These are phyloP conservation scores for Zosterops japonicus DNA, from an alignment of 2,113 vertebrate genomes.

Conservation along the genomic window DNA sequence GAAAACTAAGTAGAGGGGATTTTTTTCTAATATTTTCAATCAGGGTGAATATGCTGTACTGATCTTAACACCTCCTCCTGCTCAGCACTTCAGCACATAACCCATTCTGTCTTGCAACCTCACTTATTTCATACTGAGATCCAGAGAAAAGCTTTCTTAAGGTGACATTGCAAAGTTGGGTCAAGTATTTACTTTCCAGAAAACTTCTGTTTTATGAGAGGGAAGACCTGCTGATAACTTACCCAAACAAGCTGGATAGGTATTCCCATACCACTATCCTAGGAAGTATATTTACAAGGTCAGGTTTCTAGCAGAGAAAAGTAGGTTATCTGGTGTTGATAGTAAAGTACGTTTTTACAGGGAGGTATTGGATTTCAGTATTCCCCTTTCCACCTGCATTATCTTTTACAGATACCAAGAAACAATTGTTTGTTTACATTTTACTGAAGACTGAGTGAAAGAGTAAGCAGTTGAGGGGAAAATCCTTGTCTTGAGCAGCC, in stretches of 20 bases:
- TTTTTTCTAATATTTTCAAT: background rate
- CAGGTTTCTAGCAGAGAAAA: conserved; percentile 19
- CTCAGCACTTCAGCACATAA: background rate
- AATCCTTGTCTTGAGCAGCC: background rate
- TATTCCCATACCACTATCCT: background rate
- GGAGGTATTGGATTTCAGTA: conserved; percentile 10
- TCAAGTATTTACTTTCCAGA: background rate
- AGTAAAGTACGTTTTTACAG: conserved; percentile 1
- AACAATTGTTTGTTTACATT: conserved; percentile 41
- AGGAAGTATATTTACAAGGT: background rate
- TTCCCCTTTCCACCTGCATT: conserved; percentile 34
- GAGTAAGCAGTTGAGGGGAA: background rate
- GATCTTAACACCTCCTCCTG: background rate
- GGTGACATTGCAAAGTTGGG: background rate
- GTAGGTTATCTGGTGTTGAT: conserved; percentile 18
- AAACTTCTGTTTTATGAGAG: background rate
- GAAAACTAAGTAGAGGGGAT: background rate
- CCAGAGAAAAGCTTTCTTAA: background rate
- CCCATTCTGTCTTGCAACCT: background rate
- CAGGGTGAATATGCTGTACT: accelerated
- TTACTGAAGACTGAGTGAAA: conserved; percentile 4
- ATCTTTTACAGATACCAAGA: conserved; percentile 43
- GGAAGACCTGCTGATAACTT: conserved; percentile 8
- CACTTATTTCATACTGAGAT: background rate
- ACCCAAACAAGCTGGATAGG: background rate